Evolutionary conservation across 2,888 invertebrate species (phyloP), one percentile per base, ranked within the genome.

Genomic region (Marronus borbonicus): DNA sequence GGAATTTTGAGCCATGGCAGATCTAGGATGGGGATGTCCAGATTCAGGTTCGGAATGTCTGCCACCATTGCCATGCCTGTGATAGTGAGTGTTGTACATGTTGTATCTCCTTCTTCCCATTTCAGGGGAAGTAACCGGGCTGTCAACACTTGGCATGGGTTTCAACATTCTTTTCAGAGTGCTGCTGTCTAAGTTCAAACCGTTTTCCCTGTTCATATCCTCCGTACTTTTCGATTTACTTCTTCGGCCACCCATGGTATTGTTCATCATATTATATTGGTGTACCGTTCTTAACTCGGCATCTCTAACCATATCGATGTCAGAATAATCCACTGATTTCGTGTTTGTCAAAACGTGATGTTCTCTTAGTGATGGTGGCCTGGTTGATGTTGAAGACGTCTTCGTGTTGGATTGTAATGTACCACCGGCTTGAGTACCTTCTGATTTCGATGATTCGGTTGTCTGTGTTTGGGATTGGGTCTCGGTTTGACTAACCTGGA

Each of bases 121-220:
- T 90, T 97, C 97, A 17, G 97, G 97, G 77, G 96, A 97, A 69
- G 97, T 97, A 74, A 95, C 96, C 1, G 96, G 96, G 86, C 95
- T 96, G 87, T 96, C 96, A 78, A 94, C 93, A 83, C 95, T 96
- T 31, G 97, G 95, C 93, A 98, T 96, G 70, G 97, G 97, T 86
- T 97, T 97, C 84, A 98, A 91, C 96, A 98, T 97, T 81, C 96
- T 93, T 88, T 98, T 97, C 84, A 98, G 90, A 8, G 97, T 97
- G 86, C 93, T 94, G 85, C 95, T 94, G 88, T 96, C 96, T 89
- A 94, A 88, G 83, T 88, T 90, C 84, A 90, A 89, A 49, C 89
- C 89, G 80, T 86, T 88, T 82, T 87, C 87, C 52, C 82, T 86
- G 79, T 88, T 88, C 94, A 96, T 96, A 86, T 97, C 96, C 89